phyloP scores from a whole-genome alignment of 2,113 vertebrate genomes.

The Acanthochromis polyacanthus region DNA sequence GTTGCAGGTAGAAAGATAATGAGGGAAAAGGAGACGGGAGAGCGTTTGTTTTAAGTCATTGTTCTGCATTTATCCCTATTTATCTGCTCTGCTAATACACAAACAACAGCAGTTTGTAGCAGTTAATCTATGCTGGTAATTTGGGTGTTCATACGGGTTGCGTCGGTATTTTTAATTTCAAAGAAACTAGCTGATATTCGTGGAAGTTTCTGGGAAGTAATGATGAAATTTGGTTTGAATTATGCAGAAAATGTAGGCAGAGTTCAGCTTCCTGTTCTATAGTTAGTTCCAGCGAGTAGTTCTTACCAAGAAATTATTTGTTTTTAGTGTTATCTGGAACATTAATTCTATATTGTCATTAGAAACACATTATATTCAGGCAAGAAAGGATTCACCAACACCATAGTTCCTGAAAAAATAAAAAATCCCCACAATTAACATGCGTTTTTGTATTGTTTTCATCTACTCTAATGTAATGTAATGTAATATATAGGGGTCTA shows the following conservation, averaged over 20 bases:
- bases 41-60: conserved; percentile 1
- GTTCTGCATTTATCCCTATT: conserved; percentile 23
- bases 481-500: no score
- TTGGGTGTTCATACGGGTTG: no score
- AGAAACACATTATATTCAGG: no score
- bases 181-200: background rate
- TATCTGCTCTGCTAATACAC: background rate
- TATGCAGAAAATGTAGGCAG: background rate
- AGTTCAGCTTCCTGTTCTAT: background rate
- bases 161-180: background rate
- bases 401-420: no score
- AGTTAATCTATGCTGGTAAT: no score
- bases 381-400: no score
- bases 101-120: background rate
- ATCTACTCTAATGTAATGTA: no score
- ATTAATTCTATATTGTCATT: no score
- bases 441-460: no score
- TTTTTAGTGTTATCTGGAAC: no score
- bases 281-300: background rate
- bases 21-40: conserved; percentile 21
- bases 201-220: background rate
- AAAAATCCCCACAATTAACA: no score
- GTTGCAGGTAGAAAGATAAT: conserved; percentile 57
- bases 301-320: conserved; percentile 12
- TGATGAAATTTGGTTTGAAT: conserved; percentile 3